phyloP scores from a whole-genome alignment of 1,140 invertebrate species.

The Zaprionus davidi region DNA sequence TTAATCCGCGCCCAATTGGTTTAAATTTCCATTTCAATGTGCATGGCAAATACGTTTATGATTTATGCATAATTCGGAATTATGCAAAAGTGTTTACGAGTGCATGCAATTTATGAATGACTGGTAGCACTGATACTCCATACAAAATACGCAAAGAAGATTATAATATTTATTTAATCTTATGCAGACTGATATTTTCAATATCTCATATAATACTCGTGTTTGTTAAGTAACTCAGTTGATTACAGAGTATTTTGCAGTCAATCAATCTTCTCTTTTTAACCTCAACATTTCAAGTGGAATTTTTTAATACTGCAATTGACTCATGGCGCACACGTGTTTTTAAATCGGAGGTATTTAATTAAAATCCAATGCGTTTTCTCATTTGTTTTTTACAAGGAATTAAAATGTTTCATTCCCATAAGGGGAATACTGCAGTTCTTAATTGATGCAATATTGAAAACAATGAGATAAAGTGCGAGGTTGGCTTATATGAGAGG shows the following conservation, averaged over 20 bases:
- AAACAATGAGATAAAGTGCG: too few species aligned
- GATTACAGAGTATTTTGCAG: neutral
- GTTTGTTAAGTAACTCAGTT: too few species aligned
- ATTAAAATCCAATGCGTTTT: slow-evolving; percentile 1
- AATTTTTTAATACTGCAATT: neutral
- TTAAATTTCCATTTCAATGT: neutral
- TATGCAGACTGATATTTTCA: neutral
- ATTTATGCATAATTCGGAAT: slow-evolving; percentile 1
- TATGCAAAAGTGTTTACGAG: neutral
- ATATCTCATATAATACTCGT: too few species aligned
- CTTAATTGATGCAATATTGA: neutral
- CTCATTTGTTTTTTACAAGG: neutral
- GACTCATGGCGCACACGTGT: slow-evolving; percentile 1
- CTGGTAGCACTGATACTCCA: neutral
- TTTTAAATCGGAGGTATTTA: neutral
- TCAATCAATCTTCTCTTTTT: neutral
- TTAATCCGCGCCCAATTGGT: neutral
- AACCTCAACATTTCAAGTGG: neutral
- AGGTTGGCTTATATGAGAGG: neutral
- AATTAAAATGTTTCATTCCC: slow-evolving; percentile 7
- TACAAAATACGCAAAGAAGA: too few species aligned
- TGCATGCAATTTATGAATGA: neutral
- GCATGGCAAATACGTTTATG: neutral
- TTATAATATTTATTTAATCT: too few species aligned
- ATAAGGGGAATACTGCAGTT: neutral